Evolutionary conservation across 2,113 vertebrate genomes (phyloP).

Genomic region (Catharus minimus): DNA sequence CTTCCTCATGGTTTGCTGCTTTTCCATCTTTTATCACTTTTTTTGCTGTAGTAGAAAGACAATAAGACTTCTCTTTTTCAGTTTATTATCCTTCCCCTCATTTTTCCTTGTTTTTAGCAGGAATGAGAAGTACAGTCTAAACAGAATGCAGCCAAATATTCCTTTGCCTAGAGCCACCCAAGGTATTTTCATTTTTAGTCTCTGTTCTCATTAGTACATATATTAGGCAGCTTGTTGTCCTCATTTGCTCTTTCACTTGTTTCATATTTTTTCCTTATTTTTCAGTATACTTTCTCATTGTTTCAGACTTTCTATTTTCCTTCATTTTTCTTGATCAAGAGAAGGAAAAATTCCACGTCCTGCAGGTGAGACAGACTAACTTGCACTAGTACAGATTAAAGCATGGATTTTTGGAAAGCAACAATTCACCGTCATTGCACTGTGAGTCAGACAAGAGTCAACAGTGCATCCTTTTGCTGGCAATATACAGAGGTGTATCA

Average conservation of each 20-base stretch:
- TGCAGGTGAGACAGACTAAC: not conserved
- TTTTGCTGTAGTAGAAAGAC: not conserved
- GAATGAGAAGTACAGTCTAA: not conserved
- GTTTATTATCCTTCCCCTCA: not conserved
- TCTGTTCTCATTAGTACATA: not conserved
- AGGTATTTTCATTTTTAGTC: not conserved
- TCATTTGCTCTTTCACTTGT: not conserved
- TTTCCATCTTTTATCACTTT: not conserved
- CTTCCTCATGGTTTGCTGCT: not conserved
- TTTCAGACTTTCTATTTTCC: not conserved
- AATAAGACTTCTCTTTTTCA: not conserved
- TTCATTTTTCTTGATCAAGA: not conserved
- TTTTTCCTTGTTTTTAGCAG: not conserved
- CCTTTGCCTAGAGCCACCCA: not conserved
- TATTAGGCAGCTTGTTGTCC: not conserved
- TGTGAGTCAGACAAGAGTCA: not conserved
- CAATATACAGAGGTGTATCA: not conserved
- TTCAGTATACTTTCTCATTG: not conserved
- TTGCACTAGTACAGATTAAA: not conserved
- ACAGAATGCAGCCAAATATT: not conserved
- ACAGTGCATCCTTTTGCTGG: not conserved
- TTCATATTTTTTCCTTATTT: not conserved
- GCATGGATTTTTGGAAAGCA: not conserved
- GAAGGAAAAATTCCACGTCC: not conserved
- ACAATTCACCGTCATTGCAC: rapidly evolving